phyloP scores from a whole-genome alignment of 1,140 invertebrate species.

The Palaemon carinicauda region DNA sequence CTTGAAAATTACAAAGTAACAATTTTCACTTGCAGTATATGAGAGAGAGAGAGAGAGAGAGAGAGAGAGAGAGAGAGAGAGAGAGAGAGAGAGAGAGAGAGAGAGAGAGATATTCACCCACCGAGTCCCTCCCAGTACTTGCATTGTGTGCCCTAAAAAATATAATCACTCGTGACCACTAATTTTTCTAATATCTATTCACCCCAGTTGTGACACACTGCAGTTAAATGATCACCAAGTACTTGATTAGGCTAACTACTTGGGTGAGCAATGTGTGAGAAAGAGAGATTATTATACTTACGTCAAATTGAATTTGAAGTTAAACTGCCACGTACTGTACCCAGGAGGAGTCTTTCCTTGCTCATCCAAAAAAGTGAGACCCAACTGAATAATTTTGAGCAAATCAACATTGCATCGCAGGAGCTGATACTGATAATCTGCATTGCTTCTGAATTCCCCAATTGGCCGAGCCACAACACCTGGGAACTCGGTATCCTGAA shows the following conservation, averaged over 20 bases:
- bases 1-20: too few species aligned
- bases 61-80: too few species aligned
- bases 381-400: slow-evolving; percentile 72
- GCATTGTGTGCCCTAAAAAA: too few species aligned
- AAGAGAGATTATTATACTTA: slow-evolving; percentile 63
- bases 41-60: too few species aligned
- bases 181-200: too few species aligned
- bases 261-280: background rate
- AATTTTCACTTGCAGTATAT: too few species aligned
- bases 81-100: too few species aligned
- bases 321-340: slow-evolving; percentile 71
- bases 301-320: slow-evolving; percentile 71
- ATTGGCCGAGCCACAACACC: slow-evolving; percentile 97
- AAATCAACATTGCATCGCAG: slow-evolving; percentile 72
- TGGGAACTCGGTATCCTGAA: slow-evolving; percentile 95
- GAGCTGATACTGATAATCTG: slow-evolving; percentile 72
- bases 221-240: background rate
- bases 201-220: background rate
- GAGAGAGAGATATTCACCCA: too few species aligned
- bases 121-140: too few species aligned
- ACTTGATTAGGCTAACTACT: background rate
- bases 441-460: slow-evolving; percentile 73
- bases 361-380: slow-evolving; percentile 69
- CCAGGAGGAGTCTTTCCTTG: slow-evolving; percentile 64
- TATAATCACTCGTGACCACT: too few species aligned